Evolutionary conservation across 2,797 vertebrate genomes (phyloP).

Genomic region (Lepilemur ruficaudatus): DNA sequence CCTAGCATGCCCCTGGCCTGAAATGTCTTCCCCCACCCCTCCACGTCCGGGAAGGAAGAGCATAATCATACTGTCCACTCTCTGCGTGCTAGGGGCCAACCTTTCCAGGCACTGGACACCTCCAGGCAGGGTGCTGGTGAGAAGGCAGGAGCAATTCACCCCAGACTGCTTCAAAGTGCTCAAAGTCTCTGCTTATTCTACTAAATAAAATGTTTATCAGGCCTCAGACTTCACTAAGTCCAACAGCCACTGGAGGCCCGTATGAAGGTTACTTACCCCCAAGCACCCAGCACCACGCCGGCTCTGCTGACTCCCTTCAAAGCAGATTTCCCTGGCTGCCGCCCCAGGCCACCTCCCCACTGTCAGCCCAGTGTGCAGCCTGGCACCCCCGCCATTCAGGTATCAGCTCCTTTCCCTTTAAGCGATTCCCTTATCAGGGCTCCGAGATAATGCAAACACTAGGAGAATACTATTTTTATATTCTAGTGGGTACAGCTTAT

Average conservation of each 20-base stretch:
- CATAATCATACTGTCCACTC: rapidly evolving
- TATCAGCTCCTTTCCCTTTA: slow-evolving; percentile 46
- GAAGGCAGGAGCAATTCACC: neutral
- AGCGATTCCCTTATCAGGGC: slow-evolving; percentile 66
- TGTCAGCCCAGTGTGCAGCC: slow-evolving; percentile 27
- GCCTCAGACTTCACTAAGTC: neutral
- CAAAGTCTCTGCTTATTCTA: neutral
- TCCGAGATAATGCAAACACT: slow-evolving; percentile 61
- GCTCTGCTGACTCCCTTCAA: neutral
- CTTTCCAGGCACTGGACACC: neutral
- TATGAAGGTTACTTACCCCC: neutral
- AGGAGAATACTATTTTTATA: slow-evolving; percentile 73
- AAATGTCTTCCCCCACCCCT: neutral
- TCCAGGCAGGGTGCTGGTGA: neutral
- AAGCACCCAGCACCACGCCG: neutral
- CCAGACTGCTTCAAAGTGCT: neutral
- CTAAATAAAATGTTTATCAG: neutral
- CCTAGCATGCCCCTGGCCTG: neutral
- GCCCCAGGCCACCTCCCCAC: neutral
- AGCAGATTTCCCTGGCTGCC: neutral
- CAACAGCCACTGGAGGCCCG: neutral
- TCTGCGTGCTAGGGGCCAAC: neutral
- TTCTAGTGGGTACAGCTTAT: slow-evolving; percentile 59
- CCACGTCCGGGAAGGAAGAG: rapidly evolving
- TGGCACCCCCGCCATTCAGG: neutral